phyloP scores from a whole-genome alignment of 2,797 vertebrate genomes.

The Channallabes apus region DNA sequence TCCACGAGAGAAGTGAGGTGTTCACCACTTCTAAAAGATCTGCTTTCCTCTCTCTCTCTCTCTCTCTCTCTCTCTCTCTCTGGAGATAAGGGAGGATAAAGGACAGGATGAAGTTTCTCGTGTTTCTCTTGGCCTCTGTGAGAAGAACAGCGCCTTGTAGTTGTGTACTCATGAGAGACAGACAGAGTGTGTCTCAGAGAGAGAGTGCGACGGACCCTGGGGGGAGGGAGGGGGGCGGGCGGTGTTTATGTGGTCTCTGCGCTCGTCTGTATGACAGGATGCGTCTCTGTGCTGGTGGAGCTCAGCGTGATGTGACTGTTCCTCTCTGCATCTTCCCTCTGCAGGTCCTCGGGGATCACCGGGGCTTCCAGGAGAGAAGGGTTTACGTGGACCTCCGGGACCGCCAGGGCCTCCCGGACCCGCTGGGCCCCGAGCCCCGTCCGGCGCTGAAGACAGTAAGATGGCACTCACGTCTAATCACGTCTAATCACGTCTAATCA shows the following conservation, averaged over 20 bases:
- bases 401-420: slow-evolving; percentile 81
- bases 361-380: slow-evolving; percentile 84
- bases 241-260: not conserved
- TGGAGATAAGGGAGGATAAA: slow-evolving; percentile 13
- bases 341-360: slow-evolving; percentile 75
- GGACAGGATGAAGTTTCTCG: slow-evolving; percentile 27
- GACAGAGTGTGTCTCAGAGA: too few relatives aligned
- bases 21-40: too few relatives aligned
- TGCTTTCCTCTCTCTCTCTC: not conserved
- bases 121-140: slow-evolving; percentile 17
- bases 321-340: slow-evolving; percentile 4
- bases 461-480: not conserved
- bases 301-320: slow-evolving; percentile 10
- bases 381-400: slow-evolving; percentile 79
- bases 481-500: too few relatives aligned
- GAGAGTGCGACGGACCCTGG: not conserved
- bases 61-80: not conserved
- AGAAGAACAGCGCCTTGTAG: slow-evolving; percentile 41
- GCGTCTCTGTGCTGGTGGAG: not conserved
- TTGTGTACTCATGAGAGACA: slow-evolving; percentile 30
- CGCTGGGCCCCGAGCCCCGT: slow-evolving; percentile 74
- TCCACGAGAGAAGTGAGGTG: too few relatives aligned
- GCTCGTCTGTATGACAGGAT: not conserved
- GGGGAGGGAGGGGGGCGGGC: too few relatives aligned
- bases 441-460: slow-evolving; percentile 65